Evolutionary conservation across 2,113 vertebrate species (phyloP).

Genomic region (Poeciliopsis prolifica): DNA sequence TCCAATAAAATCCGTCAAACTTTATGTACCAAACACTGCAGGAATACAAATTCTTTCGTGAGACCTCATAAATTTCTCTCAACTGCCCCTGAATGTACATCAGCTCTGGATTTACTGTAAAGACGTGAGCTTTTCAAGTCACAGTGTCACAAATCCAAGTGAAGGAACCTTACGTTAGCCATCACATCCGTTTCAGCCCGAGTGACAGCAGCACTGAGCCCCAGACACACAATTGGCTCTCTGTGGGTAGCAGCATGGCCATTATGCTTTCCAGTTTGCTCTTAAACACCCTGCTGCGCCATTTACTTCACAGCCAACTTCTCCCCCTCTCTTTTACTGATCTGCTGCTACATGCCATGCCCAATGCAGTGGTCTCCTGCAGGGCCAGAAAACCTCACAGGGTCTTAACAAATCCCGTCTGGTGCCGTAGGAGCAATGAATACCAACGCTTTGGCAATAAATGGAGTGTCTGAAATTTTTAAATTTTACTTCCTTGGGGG

Average conservation of each 20-base stretch:
- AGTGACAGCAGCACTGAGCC: slow-evolving; percentile 28
- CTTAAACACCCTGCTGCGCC: slow-evolving; percentile 49
- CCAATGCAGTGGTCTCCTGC: slow-evolving; percentile 16
- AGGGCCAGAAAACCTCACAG: slow-evolving; percentile 16
- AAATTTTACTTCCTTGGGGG: slow-evolving; percentile 17
- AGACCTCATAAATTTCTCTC: not conserved
- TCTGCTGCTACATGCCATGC: slow-evolving; percentile 35
- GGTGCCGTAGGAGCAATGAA: slow-evolving; percentile 15
- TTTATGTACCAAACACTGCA: not conserved
- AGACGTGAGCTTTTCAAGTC: not conserved
- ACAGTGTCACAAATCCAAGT: slow-evolving; percentile 3
- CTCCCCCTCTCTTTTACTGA: slow-evolving; percentile 33
- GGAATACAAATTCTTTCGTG: not conserved
- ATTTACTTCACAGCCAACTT: slow-evolving; percentile 56
- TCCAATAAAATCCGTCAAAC: not conserved
- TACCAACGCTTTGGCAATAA: not conserved
- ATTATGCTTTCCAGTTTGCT: slow-evolving; percentile 56
- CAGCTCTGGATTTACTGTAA: not conserved
- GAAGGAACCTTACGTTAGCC: slow-evolving; percentile 15
- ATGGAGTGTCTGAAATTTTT: slow-evolving; percentile 25
- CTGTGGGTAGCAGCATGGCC: slow-evolving; percentile 39
- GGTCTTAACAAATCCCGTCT: slow-evolving; percentile 30
- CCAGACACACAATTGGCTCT: slow-evolving; percentile 45
- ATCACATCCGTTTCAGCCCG: slow-evolving; percentile 30
- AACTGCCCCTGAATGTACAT: not conserved